Evolutionary conservation across 1,140 invertebrate genomes (phyloP).

Genomic region (Procambarus virginalis): DNA sequence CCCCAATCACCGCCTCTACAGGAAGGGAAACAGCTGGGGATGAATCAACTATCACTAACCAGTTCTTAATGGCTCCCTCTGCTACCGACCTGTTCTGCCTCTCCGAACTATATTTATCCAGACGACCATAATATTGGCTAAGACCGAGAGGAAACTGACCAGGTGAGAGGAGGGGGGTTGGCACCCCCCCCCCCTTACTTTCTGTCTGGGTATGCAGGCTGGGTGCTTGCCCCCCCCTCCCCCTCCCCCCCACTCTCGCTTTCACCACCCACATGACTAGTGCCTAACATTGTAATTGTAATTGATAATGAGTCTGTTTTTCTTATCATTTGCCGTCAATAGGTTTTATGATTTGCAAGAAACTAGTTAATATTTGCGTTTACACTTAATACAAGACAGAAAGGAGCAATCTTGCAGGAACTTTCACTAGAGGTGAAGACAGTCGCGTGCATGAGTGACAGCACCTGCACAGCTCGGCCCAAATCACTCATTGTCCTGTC

Average conservation of each 20-base stretch:
- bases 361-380: neutral
- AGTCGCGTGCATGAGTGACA: too few relatives aligned
- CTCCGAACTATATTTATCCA: neutral
- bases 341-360: neutral
- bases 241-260: neutral
- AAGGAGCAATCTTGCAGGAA: too few relatives aligned
- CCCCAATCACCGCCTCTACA: too few relatives aligned
- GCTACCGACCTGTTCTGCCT: neutral
- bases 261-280: neutral
- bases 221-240: neutral
- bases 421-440: too few relatives aligned
- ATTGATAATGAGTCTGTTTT: too few relatives aligned
- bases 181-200: neutral
- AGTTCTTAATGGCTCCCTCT: neutral
- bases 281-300: neutral
- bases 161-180: neutral
- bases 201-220: slow-evolving; percentile 1
- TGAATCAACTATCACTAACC: neutral
- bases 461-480: too few relatives aligned
- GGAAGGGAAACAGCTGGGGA: too few relatives aligned
- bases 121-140: neutral
- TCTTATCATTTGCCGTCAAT: neutral
- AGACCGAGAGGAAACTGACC: neutral
- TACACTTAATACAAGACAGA: neutral
- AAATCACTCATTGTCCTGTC: too few relatives aligned